Conservation (phyloP, 2,113 vertebrate species). For the Xenus cinereus region DNA sequence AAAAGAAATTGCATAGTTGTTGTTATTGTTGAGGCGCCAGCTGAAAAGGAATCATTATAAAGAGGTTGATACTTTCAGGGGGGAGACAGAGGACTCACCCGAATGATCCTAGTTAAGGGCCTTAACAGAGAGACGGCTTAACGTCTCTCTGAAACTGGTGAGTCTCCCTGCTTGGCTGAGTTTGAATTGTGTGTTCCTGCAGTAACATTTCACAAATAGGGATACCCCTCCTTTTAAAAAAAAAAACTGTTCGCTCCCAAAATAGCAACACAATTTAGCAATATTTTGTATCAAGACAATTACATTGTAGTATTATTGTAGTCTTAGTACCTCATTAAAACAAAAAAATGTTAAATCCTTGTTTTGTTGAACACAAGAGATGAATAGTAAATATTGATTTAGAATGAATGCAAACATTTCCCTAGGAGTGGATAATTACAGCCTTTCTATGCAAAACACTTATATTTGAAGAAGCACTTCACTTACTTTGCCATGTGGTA, state of each 20-base stretch:
- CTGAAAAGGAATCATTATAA: slow-evolving; percentile 69
- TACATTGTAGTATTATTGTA: slow-evolving; percentile 79
- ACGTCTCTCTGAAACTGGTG: slow-evolving; percentile 60
- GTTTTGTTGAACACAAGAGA: slow-evolving; percentile 84
- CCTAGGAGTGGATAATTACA: slow-evolving; percentile 88
- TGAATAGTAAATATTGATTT: slow-evolving; percentile 90
- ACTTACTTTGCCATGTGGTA: slow-evolving; percentile 86
- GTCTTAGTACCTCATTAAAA: slow-evolving; percentile 82
- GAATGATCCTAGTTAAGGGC: slow-evolving; percentile 76
- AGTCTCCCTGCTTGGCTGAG: slow-evolving; percentile 74
- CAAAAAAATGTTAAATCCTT: slow-evolving; percentile 81
- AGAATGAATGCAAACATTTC: slow-evolving; percentile 90
- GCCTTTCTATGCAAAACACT: slow-evolving; percentile 85
- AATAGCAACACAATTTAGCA: slow-evolving; percentile 77
- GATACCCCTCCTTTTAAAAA: slow-evolving; percentile 61
- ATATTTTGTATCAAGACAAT: slow-evolving; percentile 81
- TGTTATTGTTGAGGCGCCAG: slow-evolving; percentile 16
- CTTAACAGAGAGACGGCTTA: slow-evolving; percentile 66
- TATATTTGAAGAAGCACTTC: slow-evolving; percentile 85
- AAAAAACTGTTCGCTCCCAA: slow-evolving; percentile 60
- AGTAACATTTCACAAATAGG: slow-evolving; percentile 73
- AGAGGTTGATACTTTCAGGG: slow-evolving; percentile 27
- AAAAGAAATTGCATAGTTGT: not conserved
- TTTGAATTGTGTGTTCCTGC: slow-evolving; percentile 70
- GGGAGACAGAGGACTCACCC: slow-evolving; percentile 65